Base-by-base conservation (phyloP, 1,140 invertebrate genomes). In the Achroia grisella region DNA sequence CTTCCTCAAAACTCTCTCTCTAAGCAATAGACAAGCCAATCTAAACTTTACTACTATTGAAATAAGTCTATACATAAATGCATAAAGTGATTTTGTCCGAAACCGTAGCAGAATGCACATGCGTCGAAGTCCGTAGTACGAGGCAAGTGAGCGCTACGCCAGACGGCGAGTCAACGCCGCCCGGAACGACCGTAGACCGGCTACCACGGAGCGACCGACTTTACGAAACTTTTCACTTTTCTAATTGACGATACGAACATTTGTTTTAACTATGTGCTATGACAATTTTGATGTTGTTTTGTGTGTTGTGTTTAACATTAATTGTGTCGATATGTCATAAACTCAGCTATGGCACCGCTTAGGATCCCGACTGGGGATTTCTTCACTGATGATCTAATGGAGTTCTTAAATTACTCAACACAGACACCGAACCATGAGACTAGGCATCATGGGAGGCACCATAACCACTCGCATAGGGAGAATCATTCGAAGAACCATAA, bases 141-240 rank as follows among this genome's bases (percentile, higher is more conserved):
- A 58, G 65, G 68, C 65, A 60, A 55, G 62, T 64, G 70, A 70
- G 68, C 57, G 47, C 70, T 69, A 65, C 66, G 62, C 50, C 74
- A 79, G 75, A 79, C 68, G 74, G 79, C 76, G 74, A 62, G 50
- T 56, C 63, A 64, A 56, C 72, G 76, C 74, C 72, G 56, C 41
- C 36, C 30, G 39, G 44, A 39, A 29, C 64, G 52, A 62, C 45
- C 74, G 71, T 71, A 73, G 65, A 56, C 54, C 69, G 57, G 59
- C 71, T 77, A 77, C 72, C 57, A 61, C 4, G 13, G 48, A 29
- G 11, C 43, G 39, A 49, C 41, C 33, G 42, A 45, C 37, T 52
- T 51, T 60, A 57, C 66, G 65, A 61, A 81, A 84, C 80, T 84
- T 76, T 79, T 75, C 64, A 70, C 72, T 83, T 77, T 79, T 73